Evolutionary conservation across 2,113 vertebrate species (phyloP), one percentile per base, ranked within the genome.

Genomic region (Corythoichthys haematopterus): DNA sequence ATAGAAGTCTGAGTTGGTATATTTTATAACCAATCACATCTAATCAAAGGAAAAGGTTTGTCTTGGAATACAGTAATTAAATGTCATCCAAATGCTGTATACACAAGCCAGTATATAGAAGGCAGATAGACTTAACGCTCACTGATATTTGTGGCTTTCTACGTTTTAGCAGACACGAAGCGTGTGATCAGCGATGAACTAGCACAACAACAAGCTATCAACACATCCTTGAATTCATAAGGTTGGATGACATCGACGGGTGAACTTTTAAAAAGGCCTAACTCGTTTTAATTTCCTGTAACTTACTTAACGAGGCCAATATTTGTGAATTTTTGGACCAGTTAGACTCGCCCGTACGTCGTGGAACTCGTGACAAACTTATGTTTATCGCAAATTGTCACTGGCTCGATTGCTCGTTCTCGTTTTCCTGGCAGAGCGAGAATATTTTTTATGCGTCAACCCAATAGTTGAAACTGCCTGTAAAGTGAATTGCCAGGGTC

Each of bases 101-200:
- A 86, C 83, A 85, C 81, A 85, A 86, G 84, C 77, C 80, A 74
- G 70, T 81, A 71, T 85, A 86, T 82, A 82, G 72, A 80, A 83
- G 72, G 84, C 84, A 81, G 78, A 85, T 82, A 81, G 79, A 86
- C 71, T 77, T 90, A 28, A 85, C 82, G 86, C 74, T 72, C 64
- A 65, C 69, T 75, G 66, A 79, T 80, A 66, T 82, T 77, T 83
- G 80, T 77, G 58, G 80, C n/a, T 80, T 62, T 75, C 75, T 76
- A 76, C 68, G 53, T 64, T 72, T 76, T 59, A 73, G 71, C 48
- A 80, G 77, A 75, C 75, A n/a, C 61, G 9, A 78, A 57, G 70
- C 58, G 71, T 63, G 66, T 67, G 71, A 70, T 20, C 57, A 67
- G 67, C 75, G 71, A 73, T 37, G 71, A 84, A 78, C 74, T 75